Percentiles rank a stretch among this genome's conserved stretches.
These are phyloP conservation scores for Hirundo rustica DNA, from an alignment of 2,797 vertebrate species.

Conservation along the genomic window DNA sequence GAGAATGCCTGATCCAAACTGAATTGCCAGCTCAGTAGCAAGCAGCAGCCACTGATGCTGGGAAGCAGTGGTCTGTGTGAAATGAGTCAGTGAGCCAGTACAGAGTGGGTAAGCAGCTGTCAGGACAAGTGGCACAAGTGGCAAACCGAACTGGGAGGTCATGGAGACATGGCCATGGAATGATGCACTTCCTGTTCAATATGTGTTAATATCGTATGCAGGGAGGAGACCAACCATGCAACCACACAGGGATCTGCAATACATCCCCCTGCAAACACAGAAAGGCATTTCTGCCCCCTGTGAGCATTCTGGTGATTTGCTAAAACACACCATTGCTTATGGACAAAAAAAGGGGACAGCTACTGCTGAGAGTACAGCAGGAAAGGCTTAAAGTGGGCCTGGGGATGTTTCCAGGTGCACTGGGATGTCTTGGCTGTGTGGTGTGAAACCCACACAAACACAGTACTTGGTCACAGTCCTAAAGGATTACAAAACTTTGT, in stretches of 20 bases:
- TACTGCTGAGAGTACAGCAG: not conserved
- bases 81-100: not conserved
- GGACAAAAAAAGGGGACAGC: not conserved
- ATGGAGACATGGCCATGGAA: not conserved
- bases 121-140: not conserved
- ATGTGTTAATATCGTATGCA: not conserved
- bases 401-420: not conserved
- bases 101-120: not conserved
- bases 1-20: not conserved
- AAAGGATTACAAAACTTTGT: not conserved
- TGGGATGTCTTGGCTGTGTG: not conserved
- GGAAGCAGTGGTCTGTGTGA: not conserved
- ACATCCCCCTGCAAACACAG: not conserved
- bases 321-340: not conserved
- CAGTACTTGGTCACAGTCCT: not conserved
- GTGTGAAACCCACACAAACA: not conserved
- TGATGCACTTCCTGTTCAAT: not conserved
- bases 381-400: not conserved
- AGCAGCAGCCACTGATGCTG: not conserved
- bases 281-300: not conserved
- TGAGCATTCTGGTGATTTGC: not conserved
- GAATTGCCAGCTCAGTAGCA: constrained; percentile 53
- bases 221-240: not conserved
- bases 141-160: not conserved
- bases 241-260: not conserved